Evolutionary conservation across 1,140 invertebrate species (phyloP).

Genomic region (Colletes latitarsis): DNA sequence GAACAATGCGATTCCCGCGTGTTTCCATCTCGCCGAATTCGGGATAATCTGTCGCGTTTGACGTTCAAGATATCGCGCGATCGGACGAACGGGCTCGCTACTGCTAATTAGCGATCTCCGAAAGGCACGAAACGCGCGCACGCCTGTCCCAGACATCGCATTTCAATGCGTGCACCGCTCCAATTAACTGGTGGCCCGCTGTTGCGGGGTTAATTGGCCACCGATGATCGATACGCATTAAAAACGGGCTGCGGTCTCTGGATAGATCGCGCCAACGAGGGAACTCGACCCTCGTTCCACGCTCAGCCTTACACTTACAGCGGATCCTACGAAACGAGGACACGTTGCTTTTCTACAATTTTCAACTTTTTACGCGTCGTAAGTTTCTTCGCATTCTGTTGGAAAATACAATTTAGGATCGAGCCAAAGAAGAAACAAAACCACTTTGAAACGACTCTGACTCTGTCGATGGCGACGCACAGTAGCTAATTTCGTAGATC

Average conservation of each 20-base stretch:
- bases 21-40: slow-evolving; percentile 9
- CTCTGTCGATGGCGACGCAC: too few species aligned
- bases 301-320: too few species aligned
- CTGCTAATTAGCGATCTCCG: slow-evolving; percentile 42
- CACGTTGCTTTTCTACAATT: too few species aligned
- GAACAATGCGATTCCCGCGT: background rate
- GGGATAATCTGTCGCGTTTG: slow-evolving; percentile 30
- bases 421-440: too few species aligned
- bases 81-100: background rate
- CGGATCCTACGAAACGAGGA: too few species aligned
- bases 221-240: slow-evolving; percentile 36
- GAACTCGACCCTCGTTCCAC: background rate
- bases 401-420: too few species aligned
- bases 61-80: slow-evolving; percentile 35
- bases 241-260: slow-evolving; percentile 1
- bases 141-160: background rate
- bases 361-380: too few species aligned
- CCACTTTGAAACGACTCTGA: too few species aligned
- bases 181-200: slow-evolving; percentile 33
- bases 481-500: too few species aligned
- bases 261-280: background rate
- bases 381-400: too few species aligned
- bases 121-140: slow-evolving; percentile 13
- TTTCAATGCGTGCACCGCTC: slow-evolving; percentile 40
- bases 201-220: slow-evolving; percentile 28